These are phyloP conservation scores for Thamnaconus septentrionalis DNA, from an alignment of 2,113 vertebrate genomes.

Conservation along the genomic window DNA sequence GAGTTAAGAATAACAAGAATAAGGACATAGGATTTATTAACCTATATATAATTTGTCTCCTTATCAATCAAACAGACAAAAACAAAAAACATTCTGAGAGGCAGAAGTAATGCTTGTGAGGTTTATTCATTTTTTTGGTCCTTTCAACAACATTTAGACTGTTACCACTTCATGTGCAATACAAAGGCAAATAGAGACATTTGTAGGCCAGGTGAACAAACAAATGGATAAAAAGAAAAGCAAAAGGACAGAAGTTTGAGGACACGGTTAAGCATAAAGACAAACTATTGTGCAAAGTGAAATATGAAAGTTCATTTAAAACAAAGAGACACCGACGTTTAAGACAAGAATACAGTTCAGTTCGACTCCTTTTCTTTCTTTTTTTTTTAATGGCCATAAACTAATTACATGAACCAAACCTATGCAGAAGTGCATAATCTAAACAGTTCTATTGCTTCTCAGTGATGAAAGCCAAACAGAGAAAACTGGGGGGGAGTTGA, in stretches of 20 bases:
- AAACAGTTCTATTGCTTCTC: constrained; percentile 36
- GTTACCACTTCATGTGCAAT: constrained; percentile 42
- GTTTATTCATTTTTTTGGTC: constrained; percentile 95
- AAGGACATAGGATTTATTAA: too few relatives aligned
- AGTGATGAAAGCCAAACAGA: constrained; percentile 37
- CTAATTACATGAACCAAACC: constrained; percentile 62
- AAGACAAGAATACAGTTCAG: constrained; percentile 8
- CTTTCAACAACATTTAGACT: constrained; percentile 81
- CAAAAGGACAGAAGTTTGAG: constrained; percentile 16
- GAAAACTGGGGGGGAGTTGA: constrained; percentile 14
- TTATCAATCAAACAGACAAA: neutral
- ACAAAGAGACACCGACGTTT: neutral
- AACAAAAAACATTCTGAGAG: neutral
- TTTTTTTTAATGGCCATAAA: neutral
- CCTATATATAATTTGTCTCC: neutral
- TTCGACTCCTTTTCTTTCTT: neutral
- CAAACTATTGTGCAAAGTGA: constrained; percentile 16
- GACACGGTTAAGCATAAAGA: constrained; percentile 13
- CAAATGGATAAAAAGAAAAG: constrained; percentile 19
- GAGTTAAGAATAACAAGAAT: too few relatives aligned
- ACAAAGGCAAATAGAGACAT: constrained; percentile 20
- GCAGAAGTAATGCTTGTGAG: constrained; percentile 84
- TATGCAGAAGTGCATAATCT: constrained; percentile 80
- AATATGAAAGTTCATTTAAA: constrained; percentile 11
- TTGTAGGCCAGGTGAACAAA: neutral